Percentiles rank a stretch among this genome's conserved stretches.
Conservation (phyloP, 2,888 invertebrate species). For the Zelleria hepariella region DNA sequence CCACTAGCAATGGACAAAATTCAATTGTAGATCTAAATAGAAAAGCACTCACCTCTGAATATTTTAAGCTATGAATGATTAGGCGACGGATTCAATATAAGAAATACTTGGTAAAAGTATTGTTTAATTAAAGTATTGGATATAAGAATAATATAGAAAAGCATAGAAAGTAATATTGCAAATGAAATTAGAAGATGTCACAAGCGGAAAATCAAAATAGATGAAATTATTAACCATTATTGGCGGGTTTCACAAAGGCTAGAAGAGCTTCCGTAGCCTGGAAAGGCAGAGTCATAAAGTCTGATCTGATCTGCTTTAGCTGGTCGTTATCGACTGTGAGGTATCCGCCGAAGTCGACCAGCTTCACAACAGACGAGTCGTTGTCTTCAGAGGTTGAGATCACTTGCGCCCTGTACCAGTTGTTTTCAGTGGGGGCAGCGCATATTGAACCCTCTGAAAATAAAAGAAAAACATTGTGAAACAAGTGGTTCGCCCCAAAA, state of each 20-base stretch:
- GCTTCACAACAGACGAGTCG: constrained; percentile 84
- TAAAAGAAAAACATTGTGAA: neutral
- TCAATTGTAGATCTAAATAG: neutral
- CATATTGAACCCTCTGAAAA: constrained; percentile 86
- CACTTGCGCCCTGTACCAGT: constrained; percentile 93
- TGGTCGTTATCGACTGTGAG: constrained; percentile 80
- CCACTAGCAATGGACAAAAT: neutral
- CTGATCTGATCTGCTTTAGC: constrained; percentile 92
- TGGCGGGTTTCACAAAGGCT: constrained; percentile 87
- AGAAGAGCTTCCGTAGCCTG: constrained; percentile 96
- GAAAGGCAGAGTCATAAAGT: constrained; percentile 96
- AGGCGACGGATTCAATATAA: neutral
- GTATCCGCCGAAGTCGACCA: constrained; percentile 97
- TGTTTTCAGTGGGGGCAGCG: constrained; percentile 85
- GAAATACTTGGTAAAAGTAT: neutral
- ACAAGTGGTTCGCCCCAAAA: too few species aligned
- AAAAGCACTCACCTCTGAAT: neutral
- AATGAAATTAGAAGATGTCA: neutral
- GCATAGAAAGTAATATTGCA: neutral
- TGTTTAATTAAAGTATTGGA: neutral
- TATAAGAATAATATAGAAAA: neutral
- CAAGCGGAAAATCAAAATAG: constrained; percentile 8
- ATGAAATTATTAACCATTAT: constrained; percentile 68
- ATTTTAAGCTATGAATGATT: neutral
- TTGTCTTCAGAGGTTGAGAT: constrained; percentile 77